A percentile compares a stretch with the other conserved stretches of the same genome.
Evolutionary conservation across 1,140 invertebrate genomes (phyloP).

Genomic region (Hyphantria cunea): DNA sequence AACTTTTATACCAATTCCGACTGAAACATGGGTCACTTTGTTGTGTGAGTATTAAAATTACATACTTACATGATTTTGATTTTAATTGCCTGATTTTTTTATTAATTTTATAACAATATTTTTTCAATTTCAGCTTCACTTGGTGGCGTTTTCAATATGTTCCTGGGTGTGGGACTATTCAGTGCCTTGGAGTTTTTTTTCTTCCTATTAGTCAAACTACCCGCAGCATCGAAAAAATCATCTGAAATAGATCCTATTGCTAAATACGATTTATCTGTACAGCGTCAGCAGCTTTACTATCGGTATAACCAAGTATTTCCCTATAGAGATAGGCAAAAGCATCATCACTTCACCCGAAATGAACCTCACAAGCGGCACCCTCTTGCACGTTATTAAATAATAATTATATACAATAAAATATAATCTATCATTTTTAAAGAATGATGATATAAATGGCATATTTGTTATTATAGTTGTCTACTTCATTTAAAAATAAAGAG

Average conservation of each 20-base stretch:
- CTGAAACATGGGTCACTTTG: conserved; percentile 71
- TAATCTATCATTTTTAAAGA: too few relatives aligned
- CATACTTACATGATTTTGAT: conserved; percentile 8
- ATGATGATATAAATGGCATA: too few relatives aligned
- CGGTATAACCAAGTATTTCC: too few relatives aligned
- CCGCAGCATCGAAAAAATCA: conserved; percentile 45
- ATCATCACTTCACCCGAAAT: too few relatives aligned
- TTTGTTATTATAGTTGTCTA: too few relatives aligned
- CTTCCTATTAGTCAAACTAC: conserved; percentile 51
- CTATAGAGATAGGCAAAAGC: too few relatives aligned
- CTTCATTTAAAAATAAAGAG: too few relatives aligned
- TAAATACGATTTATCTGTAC: neutral
- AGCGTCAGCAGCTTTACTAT: too few relatives aligned
- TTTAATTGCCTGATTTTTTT: neutral
- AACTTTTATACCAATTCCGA: conserved; percentile 52
- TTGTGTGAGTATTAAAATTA: conserved; percentile 57
- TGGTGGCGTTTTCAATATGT: conserved; percentile 78
- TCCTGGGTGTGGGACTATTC: conserved; percentile 69
- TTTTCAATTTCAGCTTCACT: conserved; percentile 70
- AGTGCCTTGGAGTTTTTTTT: conserved; percentile 65
- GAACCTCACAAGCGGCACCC: too few relatives aligned
- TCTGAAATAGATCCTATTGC: conserved; percentile 38
- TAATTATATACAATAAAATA: too few relatives aligned
- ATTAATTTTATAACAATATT: conserved; percentile 8
- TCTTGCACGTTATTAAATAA: too few relatives aligned